Base-by-base conservation (phyloP, 1,140 invertebrate species). In the Zaprionus vittiger region DNA sequence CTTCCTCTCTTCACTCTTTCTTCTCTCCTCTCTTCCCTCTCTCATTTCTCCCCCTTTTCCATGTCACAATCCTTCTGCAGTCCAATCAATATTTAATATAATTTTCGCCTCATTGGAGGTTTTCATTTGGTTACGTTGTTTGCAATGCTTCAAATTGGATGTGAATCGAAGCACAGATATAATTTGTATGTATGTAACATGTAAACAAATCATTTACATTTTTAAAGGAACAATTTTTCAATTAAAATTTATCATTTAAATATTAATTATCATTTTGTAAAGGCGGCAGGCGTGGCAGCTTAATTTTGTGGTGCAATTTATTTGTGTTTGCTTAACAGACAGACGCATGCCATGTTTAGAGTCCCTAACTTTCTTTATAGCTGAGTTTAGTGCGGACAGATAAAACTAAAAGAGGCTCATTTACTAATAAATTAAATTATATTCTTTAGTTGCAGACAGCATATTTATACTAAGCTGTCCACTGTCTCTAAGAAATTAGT, bases 31-130 rank as follows among this genome's bases (percentile, higher is more conserved):
- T 4, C 41, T 9, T 4, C n/a, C 17, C 2, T 1, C n/a, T n/a
- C 17, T 28, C 17, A 1, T 6, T 0, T n/a, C 44, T 14, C 14
- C 28, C 26, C 52, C 44, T n/a, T 2, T 15, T 22, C 15, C 26
- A 1, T 22, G 20, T 22, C 44, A 28, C 28, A 59, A 1, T 7
- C 1, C 38, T 7, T 0, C 15, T n/a, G 38, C 38, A 41, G 15
- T n/a, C 6, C 34, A 38, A 38, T 60, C 34, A 34, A 60, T 38
- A 38, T 9, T 38, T 38, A 54, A 37, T 71, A 79, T 79, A 71
- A 82, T 76, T 79, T 57, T 66, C 34, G 70, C 65, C 69, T 66
- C 74, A 81, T 73, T 81, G 38, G 14, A 7, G n/a, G 17, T 20
- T 49, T 17, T 49, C 2, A 49, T 22, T 49, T 20, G n/a, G 17